Evolutionary conservation across 1,140 invertebrate species (phyloP), one percentile per base, ranked within the genome.

Genomic region (Eumeta japonica): DNA sequence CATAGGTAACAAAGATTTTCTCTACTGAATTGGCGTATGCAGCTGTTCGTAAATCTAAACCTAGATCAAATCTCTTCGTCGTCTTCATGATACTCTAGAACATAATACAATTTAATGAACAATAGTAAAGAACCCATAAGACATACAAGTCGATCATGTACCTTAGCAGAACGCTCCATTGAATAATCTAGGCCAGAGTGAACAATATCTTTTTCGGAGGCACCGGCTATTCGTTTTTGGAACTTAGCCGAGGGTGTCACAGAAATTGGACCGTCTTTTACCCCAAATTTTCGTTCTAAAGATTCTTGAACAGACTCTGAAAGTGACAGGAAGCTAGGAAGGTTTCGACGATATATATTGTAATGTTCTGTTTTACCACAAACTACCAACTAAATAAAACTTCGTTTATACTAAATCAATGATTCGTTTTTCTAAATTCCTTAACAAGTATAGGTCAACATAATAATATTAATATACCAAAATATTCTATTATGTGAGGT

Each of bases 171-270:
- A 67, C 96, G 81, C 77, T 98, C 95, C 96, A 99, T 99, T 17
- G 96, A 97, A 70, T 98, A 98, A 67, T 97, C 96, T 29, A 99
- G 81, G 43, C 97, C 97, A 48, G 96, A 99, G 79, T 99, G 96
- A 3, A 99, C 97, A 63, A 99, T 99, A 61, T 99, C 97, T 68
- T 98, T 99, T 76, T 99, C 97, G 37, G 93, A 97, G 41, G 97
- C 97, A 76, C 97, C 95, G 57, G 93, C 88, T 65, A 99, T 99
- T 67, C 92, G 87, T 74, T 94, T 92, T 60, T 94, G 89, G 83
- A 99, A 99, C 51, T 92, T 80, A 65, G 92, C 88, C 2, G 91
- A 95, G 12, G 97, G 94, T 11, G 87, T 88, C 16, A 99, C 89
- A 14, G 94, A 94, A 63, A 99, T 96, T 45, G 85, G 83, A n/a